phyloP scores from a whole-genome alignment of 2,888 invertebrate genomes.

The Ormyrus thymus region DNA sequence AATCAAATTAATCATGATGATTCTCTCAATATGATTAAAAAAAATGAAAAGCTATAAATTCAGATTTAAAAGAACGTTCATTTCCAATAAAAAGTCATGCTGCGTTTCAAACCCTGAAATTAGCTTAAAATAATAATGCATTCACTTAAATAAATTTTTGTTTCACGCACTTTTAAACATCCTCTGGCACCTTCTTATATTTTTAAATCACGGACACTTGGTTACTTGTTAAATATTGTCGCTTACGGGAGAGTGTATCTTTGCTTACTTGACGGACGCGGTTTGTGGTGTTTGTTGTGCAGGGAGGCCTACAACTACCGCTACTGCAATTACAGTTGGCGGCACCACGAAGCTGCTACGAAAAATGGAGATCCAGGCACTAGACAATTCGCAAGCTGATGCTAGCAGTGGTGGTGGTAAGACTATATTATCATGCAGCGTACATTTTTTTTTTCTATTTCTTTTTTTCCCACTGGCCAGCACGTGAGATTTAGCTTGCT shows the following conservation, averaged over 20 bases:
- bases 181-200: too few relatives aligned
- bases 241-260: constrained; percentile 17
- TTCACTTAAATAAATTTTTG: too few relatives aligned
- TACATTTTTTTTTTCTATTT: constrained; percentile 46
- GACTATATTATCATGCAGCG: constrained; percentile 62
- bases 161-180: too few relatives aligned
- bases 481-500: background rate
- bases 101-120: too few relatives aligned
- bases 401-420: constrained; percentile 72
- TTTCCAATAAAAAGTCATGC: too few relatives aligned
- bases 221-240: too few relatives aligned
- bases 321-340: constrained; percentile 60
- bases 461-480: constrained; percentile 22
- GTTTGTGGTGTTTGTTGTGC: constrained; percentile 70
- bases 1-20: too few relatives aligned
- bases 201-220: too few relatives aligned
- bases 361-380: constrained; percentile 73
- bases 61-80: too few relatives aligned
- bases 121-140: too few relatives aligned
- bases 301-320: constrained; percentile 71
- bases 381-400: constrained; percentile 70
- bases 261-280: constrained; percentile 69
- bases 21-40: too few relatives aligned
- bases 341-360: constrained; percentile 70
- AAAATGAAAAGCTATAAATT: too few relatives aligned